Evolutionary conservation across 2,888 invertebrate genomes (phyloP), one percentile per base, ranked within the genome.

Genomic region (Falcaria lacertinaria): DNA sequence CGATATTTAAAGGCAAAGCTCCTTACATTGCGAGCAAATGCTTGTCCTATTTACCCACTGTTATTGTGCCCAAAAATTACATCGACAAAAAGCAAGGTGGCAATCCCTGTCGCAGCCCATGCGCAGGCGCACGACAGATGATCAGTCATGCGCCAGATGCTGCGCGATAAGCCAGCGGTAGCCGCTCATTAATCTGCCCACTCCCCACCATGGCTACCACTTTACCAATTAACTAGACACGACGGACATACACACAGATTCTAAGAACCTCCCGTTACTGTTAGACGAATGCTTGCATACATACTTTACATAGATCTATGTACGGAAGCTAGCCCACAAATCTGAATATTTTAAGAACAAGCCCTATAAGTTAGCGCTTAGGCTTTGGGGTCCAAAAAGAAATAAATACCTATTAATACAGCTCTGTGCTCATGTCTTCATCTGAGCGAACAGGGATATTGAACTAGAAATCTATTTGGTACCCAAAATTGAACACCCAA

Each of bases 71-170:
- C n/a, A 54, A 59, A 51, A 52, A 50, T 52, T 59, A 41, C 47
- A 59, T 45, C 54, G 53, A 52, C 39, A 46, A 42, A 28, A 11
- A 47, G 43, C 34, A 39, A 34, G 35, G 32, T 44, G 47, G 47
- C 80, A 61, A 11, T 64, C 80, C 67, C 84, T 82, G 74, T 46
- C 50, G 46, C 56, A 58, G 63, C 69, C 74, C 79, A 80, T 77
- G 80, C 85, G 85, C 85, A 79, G 73, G 84, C 80, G 80, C 85
- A 87, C 84, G 88, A 88, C 89, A 87, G 88, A 88, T 88, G 87
- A 89, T 89, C 89, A 87, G 80, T 89, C 89, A 88, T 87, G 86
- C 84, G 85, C 88, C 77, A 79, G 88, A 88, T 88, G 82, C 79
- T 74, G 79, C 78, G 61, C 70, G 87, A 88, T 88, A 88, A 87